Evolutionary conservation across 2,113 vertebrate genomes (phyloP).

Genomic region (Tragulus kanchil): DNA sequence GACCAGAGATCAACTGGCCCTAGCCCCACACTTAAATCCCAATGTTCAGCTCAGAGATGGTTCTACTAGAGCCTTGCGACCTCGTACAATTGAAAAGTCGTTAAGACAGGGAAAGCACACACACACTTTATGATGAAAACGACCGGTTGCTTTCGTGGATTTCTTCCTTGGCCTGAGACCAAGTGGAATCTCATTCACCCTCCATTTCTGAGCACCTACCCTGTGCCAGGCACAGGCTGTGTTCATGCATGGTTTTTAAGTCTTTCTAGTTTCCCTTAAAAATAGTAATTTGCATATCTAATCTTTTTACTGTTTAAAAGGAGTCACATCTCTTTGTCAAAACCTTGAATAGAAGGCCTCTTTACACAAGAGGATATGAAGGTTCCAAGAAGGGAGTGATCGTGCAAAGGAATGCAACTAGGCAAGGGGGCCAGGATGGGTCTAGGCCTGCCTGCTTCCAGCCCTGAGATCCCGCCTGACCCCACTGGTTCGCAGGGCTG

Average conservation of each 20-base stretch:
- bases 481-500: background rate
- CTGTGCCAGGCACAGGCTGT: background rate
- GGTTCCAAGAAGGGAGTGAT: background rate
- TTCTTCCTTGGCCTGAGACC: conserved; percentile 7
- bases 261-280: background rate
- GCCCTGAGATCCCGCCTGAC: background rate
- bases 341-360: background rate
- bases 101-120: background rate
- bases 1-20: background rate
- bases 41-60: background rate
- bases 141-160: background rate
- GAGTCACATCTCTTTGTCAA: background rate
- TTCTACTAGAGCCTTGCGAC: background rate
- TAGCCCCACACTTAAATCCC: background rate
- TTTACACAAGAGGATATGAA: background rate
- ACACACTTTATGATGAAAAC: background rate
- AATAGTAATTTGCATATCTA: background rate
- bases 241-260: background rate
- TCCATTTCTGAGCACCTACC: background rate
- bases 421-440: background rate
- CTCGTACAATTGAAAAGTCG: background rate
- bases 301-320: background rate
- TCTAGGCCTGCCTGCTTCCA: background rate
- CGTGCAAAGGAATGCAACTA: background rate
- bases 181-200: background rate